Percentiles rank a stretch among this genome's conserved stretches.
These are phyloP conservation scores for Noctua janthe DNA, from an alignment of 2,888 invertebrate species.

Conservation along the genomic window DNA sequence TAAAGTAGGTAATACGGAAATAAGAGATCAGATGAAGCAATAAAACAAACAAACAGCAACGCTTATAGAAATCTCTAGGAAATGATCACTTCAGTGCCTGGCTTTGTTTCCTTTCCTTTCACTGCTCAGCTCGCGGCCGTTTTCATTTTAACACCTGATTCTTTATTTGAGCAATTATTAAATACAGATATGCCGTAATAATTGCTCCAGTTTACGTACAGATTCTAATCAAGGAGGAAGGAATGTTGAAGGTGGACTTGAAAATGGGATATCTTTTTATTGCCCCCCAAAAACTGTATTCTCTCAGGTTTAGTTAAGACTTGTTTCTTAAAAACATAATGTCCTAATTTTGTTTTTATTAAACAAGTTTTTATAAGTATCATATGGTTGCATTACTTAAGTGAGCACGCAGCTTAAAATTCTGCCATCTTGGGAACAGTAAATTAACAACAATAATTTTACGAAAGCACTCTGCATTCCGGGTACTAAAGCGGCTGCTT, in stretches of 20 bases:
- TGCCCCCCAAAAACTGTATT: not conserved
- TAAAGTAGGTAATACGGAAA: constrained; percentile 61
- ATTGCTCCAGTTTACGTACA: constrained; percentile 8
- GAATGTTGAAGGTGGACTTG: not conserved
- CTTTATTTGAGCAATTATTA: constrained; percentile 47
- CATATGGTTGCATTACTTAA: not conserved
- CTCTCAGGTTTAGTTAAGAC: not conserved
- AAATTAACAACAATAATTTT: constrained; percentile 38
- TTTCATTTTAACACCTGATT: constrained; percentile 77
- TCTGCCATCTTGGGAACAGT: not conserved
- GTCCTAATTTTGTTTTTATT: not conserved
- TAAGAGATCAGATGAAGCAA: constrained; percentile 65
- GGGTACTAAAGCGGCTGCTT: constrained; percentile 30
- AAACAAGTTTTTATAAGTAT: not conserved
- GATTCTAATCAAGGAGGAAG: constrained; percentile 13
- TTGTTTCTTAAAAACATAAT: not conserved
- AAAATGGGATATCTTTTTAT: not conserved
- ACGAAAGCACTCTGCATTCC: constrained; percentile 36
- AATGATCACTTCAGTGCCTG: constrained; percentile 73
- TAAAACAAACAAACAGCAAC: constrained; percentile 69
- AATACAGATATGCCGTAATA: constrained; percentile 22
- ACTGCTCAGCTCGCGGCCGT: constrained; percentile 73
- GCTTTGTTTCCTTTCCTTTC: constrained; percentile 81
- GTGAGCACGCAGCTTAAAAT: constrained; percentile 1
- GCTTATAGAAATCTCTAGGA: constrained; percentile 79